phyloP scores from a whole-genome alignment of 2,888 invertebrate genomes.

The Steinernema scapterisci region DNA sequence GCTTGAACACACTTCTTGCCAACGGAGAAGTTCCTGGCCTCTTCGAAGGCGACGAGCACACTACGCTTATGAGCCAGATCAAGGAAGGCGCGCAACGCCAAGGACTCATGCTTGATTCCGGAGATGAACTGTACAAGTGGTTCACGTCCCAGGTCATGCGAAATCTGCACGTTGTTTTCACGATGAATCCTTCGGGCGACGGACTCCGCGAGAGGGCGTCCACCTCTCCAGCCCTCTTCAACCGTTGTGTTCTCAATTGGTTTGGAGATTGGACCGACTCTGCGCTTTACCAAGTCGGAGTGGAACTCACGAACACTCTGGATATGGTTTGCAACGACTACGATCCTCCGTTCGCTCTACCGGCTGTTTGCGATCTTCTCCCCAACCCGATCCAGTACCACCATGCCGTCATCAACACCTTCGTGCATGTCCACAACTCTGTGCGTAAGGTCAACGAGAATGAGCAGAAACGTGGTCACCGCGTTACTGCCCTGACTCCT shows the following conservation, averaged over 20 bases:
- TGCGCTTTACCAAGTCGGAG: slow-evolving; percentile 76
- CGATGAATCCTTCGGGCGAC: slow-evolving; percentile 99
- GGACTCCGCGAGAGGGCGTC: slow-evolving; percentile 97
- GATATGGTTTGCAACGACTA: slow-evolving; percentile 87
- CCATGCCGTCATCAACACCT: slow-evolving; percentile 91
- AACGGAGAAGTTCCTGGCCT: slow-evolving; percentile 83
- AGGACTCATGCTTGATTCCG: slow-evolving; percentile 96
- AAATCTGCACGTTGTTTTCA: slow-evolving; percentile 98
- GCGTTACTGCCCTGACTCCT: slow-evolving; percentile 97
- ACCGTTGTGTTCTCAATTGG: slow-evolving; percentile 98
- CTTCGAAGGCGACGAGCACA: slow-evolving; percentile 86
- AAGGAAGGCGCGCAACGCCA: slow-evolving; percentile 98
- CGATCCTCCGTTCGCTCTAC: slow-evolving; percentile 86
- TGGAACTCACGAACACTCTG: slow-evolving; percentile 91
- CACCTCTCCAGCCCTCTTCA: slow-evolving; percentile 97
- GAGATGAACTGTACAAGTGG: slow-evolving; percentile 99
- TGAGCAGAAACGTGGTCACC: slow-evolving; percentile 82
- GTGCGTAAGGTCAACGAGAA: slow-evolving; percentile 86
- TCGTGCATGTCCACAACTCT: slow-evolving; percentile 96
- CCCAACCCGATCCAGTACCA: slow-evolving; percentile 59
- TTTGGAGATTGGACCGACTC: slow-evolving; percentile 99
- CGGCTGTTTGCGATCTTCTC: slow-evolving; percentile 77
- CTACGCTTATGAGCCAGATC: slow-evolving; percentile 98
- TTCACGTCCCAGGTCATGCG: slow-evolving; percentile 95
- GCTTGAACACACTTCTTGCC: slow-evolving; percentile 97